Conservation (phyloP, 2,113 vertebrate species). For the Aegotheles bennettii region DNA sequence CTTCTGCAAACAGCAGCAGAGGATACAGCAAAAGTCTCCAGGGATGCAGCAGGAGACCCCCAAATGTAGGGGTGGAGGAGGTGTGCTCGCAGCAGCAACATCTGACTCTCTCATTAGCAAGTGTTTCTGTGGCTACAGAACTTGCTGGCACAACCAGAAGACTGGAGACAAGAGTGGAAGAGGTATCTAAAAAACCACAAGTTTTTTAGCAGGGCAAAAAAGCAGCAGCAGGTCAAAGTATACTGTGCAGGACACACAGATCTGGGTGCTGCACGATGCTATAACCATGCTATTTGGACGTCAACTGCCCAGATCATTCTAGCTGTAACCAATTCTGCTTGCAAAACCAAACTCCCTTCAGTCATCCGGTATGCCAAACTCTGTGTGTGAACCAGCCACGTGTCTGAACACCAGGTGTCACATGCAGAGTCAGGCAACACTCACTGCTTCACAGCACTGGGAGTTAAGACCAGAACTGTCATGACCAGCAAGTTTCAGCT, state of each 20-base stretch:
- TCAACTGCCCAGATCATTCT: neutral
- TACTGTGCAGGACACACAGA: neutral
- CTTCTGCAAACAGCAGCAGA: neutral
- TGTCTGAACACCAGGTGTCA: neutral
- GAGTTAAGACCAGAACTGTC: neutral
- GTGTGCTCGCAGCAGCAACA: neutral
- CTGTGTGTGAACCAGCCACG: no score
- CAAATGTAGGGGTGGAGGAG: accelerated
- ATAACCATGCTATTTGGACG: neutral
- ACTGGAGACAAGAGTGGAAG: neutral
- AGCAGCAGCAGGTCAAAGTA: neutral
- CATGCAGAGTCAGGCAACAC: neutral
- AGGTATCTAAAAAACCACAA: neutral
- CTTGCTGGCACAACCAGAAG: neutral
- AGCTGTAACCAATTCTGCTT: neutral
- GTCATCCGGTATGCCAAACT: neutral
- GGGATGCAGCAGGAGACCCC: neutral
- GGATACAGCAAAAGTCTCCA: neutral
- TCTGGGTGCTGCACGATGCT: neutral
- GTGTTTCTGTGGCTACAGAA: neutral
- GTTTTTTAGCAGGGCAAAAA: neutral
- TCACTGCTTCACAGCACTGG: neutral
- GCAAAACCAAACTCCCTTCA: neutral
- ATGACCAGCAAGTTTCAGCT: neutral
- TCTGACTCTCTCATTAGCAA: neutral